These are phyloP conservation scores for Disparrhopalites patrizii DNA, from an alignment of 2,888 invertebrate species.

Conservation along the genomic window DNA sequence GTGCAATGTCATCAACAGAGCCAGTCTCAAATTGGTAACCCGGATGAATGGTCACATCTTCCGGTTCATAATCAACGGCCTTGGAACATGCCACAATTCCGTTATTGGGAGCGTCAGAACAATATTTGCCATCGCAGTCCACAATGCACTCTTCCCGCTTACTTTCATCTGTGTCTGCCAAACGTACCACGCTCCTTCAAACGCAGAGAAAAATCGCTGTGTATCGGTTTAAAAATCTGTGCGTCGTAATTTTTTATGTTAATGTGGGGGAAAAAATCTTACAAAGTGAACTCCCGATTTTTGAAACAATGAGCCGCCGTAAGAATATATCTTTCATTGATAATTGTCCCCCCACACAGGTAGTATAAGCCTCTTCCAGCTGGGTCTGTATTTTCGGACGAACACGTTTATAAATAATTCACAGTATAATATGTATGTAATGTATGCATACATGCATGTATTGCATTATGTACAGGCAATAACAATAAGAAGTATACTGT, in stretches of 20 bases:
- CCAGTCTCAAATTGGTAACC: slow-evolving; percentile 56
- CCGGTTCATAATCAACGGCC: slow-evolving; percentile 60
- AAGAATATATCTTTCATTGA: slow-evolving; percentile 34
- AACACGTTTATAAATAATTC: no score
- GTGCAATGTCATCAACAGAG: slow-evolving; percentile 68
- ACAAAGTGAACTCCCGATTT: background rate
- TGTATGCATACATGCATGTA: no score
- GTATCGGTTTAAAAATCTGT: background rate
- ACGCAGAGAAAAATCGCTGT: background rate
- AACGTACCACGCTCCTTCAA: slow-evolving; percentile 16
- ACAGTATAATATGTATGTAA: no score
- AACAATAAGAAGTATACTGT: no score
- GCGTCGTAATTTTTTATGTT: background rate
- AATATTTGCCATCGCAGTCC: slow-evolving; percentile 1
- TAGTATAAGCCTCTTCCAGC: slow-evolving; percentile 26
- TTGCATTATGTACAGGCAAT: no score
- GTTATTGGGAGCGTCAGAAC: background rate
- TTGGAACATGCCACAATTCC: slow-evolving; percentile 32
- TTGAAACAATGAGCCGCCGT: slow-evolving; percentile 44
- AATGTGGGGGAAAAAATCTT: background rate
- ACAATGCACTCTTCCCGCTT: slow-evolving; percentile 36
- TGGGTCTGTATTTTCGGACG: no score
- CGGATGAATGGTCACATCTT: slow-evolving; percentile 63
- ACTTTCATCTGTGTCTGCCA: slow-evolving; percentile 39
- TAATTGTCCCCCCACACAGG: slow-evolving; percentile 36